phyloP scores from a whole-genome alignment of 2,113 vertebrate genomes.

The Ranitomeya variabilis region DNA sequence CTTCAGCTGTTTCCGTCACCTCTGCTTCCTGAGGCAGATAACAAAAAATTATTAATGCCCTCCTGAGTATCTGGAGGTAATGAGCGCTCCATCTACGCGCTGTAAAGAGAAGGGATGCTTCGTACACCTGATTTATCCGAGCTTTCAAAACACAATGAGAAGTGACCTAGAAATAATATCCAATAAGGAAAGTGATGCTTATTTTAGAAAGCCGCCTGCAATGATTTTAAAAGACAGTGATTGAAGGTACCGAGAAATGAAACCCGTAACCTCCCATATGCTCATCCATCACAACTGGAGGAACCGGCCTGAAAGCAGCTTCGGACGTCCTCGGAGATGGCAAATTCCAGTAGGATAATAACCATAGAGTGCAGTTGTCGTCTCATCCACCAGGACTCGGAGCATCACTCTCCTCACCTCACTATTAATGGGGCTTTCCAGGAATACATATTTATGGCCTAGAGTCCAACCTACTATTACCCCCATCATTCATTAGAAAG shows the following conservation, averaged over 20 bases:
- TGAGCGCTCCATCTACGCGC: not conserved
- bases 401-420: not conserved
- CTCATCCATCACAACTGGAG: not conserved
- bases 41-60: not conserved
- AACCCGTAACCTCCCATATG: not conserved
- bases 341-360: not conserved
- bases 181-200: not conserved
- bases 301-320: not conserved
- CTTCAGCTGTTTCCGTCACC: not conserved
- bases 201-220: not conserved
- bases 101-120: not conserved
- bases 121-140: not conserved
- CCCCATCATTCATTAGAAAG: not conserved
- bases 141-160: constrained; percentile 5
- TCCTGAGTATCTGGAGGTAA: not conserved
- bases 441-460: not conserved
- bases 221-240: not conserved
- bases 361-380: constrained; percentile 25
- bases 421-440: not conserved
- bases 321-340: constrained; percentile 2
- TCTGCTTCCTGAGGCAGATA: not conserved
- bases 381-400: not conserved
- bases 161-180: not conserved
- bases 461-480: not conserved
- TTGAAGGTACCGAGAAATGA: constrained; percentile 16